phyloP scores from a whole-genome alignment of 2,113 vertebrate genomes.

The Noturus placidus region DNA sequence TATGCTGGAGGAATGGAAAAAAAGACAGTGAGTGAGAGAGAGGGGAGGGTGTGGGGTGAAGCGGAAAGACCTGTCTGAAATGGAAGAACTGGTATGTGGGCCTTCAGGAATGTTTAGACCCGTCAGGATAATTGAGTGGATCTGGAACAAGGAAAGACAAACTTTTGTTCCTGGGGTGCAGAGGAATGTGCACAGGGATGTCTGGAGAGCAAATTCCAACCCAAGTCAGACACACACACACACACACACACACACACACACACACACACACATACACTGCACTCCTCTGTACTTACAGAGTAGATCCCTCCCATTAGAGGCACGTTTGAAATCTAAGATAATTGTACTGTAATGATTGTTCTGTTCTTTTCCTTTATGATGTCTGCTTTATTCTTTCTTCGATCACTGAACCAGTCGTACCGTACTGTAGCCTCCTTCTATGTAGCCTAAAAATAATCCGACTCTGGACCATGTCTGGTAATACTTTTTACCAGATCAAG shows the following conservation, averaged over 20 bases:
- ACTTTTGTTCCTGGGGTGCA: conserved; percentile 67
- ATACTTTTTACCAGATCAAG: neutral
- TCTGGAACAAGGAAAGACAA: conserved; percentile 81
- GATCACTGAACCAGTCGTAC: neutral
- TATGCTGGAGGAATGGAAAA: conserved; percentile 58
- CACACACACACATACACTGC: too few species aligned
- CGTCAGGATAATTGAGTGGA: conserved; percentile 79
- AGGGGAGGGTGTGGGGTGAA: conserved; percentile 59
- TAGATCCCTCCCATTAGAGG: conserved; percentile 27
- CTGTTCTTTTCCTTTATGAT: neutral
- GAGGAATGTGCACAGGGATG: conserved; percentile 74
- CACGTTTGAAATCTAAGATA: neutral
- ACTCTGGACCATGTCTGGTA: conserved; percentile 14
- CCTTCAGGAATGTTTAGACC: conserved; percentile 75
- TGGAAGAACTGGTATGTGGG: conserved; percentile 71
- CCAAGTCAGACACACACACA: conserved; percentile 49
- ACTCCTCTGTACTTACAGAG: neutral
- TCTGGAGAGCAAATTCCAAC: conserved; percentile 77
- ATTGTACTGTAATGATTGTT: neutral
- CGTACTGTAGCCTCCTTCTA: neutral
- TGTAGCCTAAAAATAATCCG: conserved; percentile 13
- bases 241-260: conserved; percentile 30
- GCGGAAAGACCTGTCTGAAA: conserved; percentile 60
- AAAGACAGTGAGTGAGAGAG: conserved; percentile 30
- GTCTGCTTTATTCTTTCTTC: neutral